Percentiles rank a stretch among this genome's conserved stretches.
Evolutionary conservation across 2,113 vertebrate species (phyloP).

Genomic region (Pygoscelis adeliae): DNA sequence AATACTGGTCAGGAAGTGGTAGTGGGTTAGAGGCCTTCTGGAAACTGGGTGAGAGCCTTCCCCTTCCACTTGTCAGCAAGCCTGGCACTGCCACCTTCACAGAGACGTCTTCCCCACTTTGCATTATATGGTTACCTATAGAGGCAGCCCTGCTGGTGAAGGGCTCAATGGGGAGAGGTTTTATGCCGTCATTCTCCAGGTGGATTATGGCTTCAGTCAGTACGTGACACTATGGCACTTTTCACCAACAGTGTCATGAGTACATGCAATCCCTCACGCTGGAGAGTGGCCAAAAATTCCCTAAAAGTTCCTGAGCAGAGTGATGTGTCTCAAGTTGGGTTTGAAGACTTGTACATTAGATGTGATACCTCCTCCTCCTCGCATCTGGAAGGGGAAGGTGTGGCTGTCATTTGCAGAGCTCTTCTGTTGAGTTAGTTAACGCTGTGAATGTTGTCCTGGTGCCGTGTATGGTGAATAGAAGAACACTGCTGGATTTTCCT

Average conservation of each 20-base stretch:
- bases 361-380: neutral
- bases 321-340: neutral
- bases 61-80: rapidly evolving
- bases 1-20: neutral
- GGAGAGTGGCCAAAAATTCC: neutral
- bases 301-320: neutral
- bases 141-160: neutral
- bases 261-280: rapidly evolving
- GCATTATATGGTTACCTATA: rapidly evolving
- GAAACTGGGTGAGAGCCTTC: neutral
- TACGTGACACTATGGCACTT: neutral
- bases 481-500: neutral
- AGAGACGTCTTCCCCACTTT: rapidly evolving
- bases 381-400: neutral
- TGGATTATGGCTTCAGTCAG: neutral
- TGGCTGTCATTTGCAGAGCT: neutral
- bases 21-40: neutral
- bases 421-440: neutral
- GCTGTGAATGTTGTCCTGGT: neutral
- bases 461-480: rapidly evolving
- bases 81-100: neutral
- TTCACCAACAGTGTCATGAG: rapidly evolving
- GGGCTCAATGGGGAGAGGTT: neutral
- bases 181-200: rapidly evolving
- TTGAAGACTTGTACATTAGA: neutral